Evolutionary conservation across 2,113 vertebrate species (phyloP), one percentile per base, ranked within the genome.

Genomic region (Anolis carolinensis): DNA sequence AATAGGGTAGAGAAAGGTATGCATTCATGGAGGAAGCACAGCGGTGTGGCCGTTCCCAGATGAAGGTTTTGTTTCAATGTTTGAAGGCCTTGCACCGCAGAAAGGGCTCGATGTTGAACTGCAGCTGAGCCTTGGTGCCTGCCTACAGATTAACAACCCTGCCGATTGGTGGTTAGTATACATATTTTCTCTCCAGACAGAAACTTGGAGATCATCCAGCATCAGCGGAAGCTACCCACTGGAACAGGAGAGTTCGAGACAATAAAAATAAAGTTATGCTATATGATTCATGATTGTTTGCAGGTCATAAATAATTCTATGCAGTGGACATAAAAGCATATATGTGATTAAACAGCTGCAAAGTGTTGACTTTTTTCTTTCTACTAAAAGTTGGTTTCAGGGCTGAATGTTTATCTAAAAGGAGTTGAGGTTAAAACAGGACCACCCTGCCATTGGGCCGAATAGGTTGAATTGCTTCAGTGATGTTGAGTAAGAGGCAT

Each of bases 241-340:
- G 93, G 91, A 95, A 95, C 95, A 95, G 95, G 95, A 97, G 96
- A 84, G 67, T 91, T 93, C 65, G 91, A 94, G 94, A 95, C 94
- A 96, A 80, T 86, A 67, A 67, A n/a, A 59, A 94, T 92, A 94
- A 76, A 0, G 23, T 82, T 36, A 76, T 92, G 89, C 90, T 92
- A 94, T 95, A 88, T 68, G 88, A 90, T 93, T 88, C 14, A 65
- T 23, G 30, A 85, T 89, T 96, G 92, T 93, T 95, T 96, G 89
- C 62, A 82, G 82, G 71, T 82, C 93, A 84, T 90, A 93, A 95
- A 93, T 90, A 91, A 30, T 59, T 86, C 55, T 90, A 77, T 87
- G 62, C 39, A 86, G 88, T 88, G 8, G 55, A 30, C 87, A 82
- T 81, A 86, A 86, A 75, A 34, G 79, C 75, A 11, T 2, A 0